These are phyloP conservation scores for Oreochromis tanganicae DNA, from an alignment of 2,113 vertebrate species.

Conservation along the genomic window DNA sequence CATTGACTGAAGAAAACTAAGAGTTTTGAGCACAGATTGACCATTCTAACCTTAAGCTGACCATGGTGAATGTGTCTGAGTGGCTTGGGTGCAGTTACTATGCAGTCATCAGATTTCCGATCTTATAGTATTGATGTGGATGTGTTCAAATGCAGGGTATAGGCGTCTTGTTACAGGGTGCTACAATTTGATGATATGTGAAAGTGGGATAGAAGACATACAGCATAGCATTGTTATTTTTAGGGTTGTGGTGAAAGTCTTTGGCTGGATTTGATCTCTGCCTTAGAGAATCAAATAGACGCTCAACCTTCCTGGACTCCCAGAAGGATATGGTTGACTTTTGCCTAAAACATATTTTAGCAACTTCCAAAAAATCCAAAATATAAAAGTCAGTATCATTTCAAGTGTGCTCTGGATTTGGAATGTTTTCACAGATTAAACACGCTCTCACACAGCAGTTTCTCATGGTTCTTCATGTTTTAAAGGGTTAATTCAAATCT, in stretches of 20 bases:
- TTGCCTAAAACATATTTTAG: no score
- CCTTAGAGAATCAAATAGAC: background rate
- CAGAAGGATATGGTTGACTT: no score
- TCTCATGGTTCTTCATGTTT: no score
- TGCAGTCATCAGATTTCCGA: background rate
- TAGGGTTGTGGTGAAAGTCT: background rate
- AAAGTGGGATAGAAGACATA: background rate
- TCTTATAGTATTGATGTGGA: background rate
- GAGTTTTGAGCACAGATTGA: background rate
- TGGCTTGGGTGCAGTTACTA: background rate
- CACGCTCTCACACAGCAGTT: no score
- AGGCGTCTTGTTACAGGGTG: background rate
- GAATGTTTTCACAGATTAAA: no score
- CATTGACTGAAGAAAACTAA: background rate
- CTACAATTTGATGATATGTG: background rate
- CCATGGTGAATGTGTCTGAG: background rate
- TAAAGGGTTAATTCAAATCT: no score
- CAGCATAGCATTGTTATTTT: background rate
- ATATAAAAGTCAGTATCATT: no score
- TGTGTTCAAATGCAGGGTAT: background rate
- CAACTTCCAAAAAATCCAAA: no score
- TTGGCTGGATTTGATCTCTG: background rate
- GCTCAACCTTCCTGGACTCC: background rate
- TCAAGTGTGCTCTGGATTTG: no score
- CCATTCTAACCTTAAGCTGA: background rate